These are phyloP conservation scores for Sorex araneus DNA, from an alignment of 2,113 vertebrate genomes.

Conservation along the genomic window DNA sequence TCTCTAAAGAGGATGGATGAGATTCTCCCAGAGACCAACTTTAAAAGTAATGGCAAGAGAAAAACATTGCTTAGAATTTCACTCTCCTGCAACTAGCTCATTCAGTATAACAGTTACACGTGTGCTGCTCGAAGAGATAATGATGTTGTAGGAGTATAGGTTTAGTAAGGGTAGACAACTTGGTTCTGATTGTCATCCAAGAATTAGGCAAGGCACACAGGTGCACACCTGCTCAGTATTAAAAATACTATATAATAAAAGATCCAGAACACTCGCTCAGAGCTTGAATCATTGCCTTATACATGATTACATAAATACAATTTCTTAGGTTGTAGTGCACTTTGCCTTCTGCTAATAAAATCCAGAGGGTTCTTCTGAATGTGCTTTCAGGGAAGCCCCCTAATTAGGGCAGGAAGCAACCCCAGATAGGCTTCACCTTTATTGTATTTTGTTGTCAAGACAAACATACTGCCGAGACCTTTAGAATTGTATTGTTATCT, in stretches of 20 bases:
- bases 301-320: not conserved
- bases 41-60: not conserved
- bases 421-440: not conserved
- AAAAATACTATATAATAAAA: not conserved
- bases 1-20: not conserved
- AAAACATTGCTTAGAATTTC: not conserved
- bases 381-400: not conserved
- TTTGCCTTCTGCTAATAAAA: not conserved
- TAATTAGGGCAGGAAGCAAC: not conserved
- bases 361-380: not conserved
- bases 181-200: not conserved
- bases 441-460: not conserved
- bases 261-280: no score
- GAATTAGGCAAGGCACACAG: not conserved
- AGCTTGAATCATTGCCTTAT: slow-evolving; percentile 24
- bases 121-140: not conserved
- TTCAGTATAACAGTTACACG: not conserved
- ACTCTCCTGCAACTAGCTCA: not conserved
- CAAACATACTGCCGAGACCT: not conserved
- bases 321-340: not conserved
- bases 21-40: not conserved
- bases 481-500: slow-evolving; percentile 5
- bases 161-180: not conserved
- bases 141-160: not conserved
- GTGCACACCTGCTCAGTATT: not conserved